Conservation (phyloP, 2,888 invertebrate genomes). For the Alsophila aescularia region DNA sequence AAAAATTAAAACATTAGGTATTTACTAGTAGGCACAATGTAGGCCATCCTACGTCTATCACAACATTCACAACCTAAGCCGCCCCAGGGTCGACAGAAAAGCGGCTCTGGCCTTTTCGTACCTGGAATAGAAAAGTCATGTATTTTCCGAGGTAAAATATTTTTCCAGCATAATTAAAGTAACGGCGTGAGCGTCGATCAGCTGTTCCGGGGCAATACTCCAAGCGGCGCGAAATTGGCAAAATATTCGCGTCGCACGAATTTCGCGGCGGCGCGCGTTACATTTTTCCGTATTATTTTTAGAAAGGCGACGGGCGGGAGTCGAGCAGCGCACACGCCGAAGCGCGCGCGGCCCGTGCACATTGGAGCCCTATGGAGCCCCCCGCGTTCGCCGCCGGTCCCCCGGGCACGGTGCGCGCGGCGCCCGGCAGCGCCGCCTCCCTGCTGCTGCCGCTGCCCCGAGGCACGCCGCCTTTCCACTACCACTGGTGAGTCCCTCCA, state of each 20-base stretch:
- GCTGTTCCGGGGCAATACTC: slow-evolving; percentile 46
- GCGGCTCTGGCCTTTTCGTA: background rate
- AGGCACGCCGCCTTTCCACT: slow-evolving; percentile 73
- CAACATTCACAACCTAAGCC: no score
- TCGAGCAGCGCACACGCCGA: slow-evolving; percentile 69
- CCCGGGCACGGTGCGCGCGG: slow-evolving; percentile 62
- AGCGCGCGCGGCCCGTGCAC: slow-evolving; percentile 77
- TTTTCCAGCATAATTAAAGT: slow-evolving; percentile 32
- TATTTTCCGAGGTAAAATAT: background rate
- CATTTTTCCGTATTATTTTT: slow-evolving; percentile 82
- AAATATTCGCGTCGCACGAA: slow-evolving; percentile 76
- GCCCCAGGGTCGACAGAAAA: no score
- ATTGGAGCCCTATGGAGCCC: slow-evolving; percentile 78
- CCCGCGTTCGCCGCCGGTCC: slow-evolving; percentile 66
- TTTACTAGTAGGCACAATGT: no score
- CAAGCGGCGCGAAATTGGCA: slow-evolving; percentile 58
- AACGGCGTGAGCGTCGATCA: slow-evolving; percentile 38
- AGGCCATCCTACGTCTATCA: no score
- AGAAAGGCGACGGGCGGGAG: slow-evolving; percentile 77
- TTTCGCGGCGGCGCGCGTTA: slow-evolving; percentile 66
- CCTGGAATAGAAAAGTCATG: background rate
- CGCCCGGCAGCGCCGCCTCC: slow-evolving; percentile 63
- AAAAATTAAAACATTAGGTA: no score
- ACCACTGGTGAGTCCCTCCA: slow-evolving; percentile 61
- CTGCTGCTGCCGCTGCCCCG: slow-evolving; percentile 61